Conservation (phyloP, 2,888 invertebrate species). For the Xestia c-nigrum region DNA sequence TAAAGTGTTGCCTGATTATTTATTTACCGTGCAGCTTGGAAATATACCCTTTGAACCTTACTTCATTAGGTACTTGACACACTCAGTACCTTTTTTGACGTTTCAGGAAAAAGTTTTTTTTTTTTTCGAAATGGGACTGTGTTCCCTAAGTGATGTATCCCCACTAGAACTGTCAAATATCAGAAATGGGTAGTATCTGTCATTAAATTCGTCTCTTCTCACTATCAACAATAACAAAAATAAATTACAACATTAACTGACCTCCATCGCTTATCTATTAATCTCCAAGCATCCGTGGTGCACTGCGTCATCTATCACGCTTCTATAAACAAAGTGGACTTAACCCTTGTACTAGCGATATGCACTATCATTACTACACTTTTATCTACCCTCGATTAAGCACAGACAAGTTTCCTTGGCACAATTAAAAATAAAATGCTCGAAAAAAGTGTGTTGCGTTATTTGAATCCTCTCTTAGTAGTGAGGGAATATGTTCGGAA, state of each 20-base stretch:
- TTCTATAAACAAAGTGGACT: conserved; percentile 64
- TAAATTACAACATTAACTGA: conserved; percentile 45
- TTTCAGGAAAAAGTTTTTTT: neutral
- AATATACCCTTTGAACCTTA: conserved; percentile 4
- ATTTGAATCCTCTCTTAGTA: conserved; percentile 81
- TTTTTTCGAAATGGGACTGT: conserved; percentile 44
- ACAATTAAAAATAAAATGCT: conserved; percentile 53
- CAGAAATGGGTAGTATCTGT: conserved; percentile 46
- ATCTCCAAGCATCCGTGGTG: conserved; percentile 56
- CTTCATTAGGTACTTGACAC: neutral
- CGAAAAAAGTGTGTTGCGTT: conserved; percentile 65
- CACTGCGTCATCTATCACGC: conserved; percentile 56
- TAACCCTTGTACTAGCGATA: conserved; percentile 70
- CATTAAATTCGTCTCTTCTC: neutral
- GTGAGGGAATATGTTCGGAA: conserved; percentile 79
- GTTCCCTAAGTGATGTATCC: conserved; percentile 28
- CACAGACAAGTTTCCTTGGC: conserved; percentile 77
- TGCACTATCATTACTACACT: conserved; percentile 69
- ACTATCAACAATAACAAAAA: conserved; percentile 55
- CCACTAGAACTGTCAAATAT: conserved; percentile 40
- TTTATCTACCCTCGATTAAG: conserved; percentile 80
- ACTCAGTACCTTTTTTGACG: neutral
- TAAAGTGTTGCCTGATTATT: conserved; percentile 33
- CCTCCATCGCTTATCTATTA: conserved; percentile 61
- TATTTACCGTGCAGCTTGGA: neutral